A percentile compares a stretch with the other conserved stretches of the same genome.
phyloP scores from a whole-genome alignment of 2,113 vertebrate genomes.

The Varanus komodoensis region DNA sequence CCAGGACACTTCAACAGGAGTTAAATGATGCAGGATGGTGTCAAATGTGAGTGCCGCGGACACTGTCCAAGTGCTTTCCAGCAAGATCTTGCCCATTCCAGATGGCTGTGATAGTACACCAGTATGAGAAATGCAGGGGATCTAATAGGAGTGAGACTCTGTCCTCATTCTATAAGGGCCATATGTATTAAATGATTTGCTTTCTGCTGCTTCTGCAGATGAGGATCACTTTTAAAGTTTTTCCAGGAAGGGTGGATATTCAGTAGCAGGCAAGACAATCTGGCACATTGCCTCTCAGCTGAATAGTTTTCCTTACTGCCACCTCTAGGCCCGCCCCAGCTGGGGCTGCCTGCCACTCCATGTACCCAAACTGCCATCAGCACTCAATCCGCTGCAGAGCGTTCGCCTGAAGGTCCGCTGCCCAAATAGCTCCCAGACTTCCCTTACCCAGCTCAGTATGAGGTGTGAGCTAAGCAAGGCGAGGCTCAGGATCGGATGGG shows the following conservation, averaged over 20 bases:
- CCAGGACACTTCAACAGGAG: background rate
- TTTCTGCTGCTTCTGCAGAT: background rate
- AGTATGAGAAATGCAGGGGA: background rate
- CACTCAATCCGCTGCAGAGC: fast-evolving
- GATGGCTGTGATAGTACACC: background rate
- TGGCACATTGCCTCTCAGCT: background rate
- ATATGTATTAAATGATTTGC: background rate
- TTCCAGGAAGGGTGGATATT: background rate
- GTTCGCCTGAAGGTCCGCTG: background rate
- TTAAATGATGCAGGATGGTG: background rate
- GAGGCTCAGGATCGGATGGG: background rate
- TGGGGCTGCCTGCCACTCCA: no score
- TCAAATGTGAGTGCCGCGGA: background rate
- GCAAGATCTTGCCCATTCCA: background rate
- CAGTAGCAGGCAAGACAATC: background rate
- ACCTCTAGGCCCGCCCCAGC: background rate
- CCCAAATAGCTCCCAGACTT: background rate
- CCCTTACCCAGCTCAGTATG: fast-evolving
- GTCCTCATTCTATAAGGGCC: background rate
- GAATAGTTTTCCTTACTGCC: background rate
- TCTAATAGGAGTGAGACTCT: background rate
- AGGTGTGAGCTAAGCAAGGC: background rate
- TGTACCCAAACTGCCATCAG: fast-evolving
- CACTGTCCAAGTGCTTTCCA: background rate
- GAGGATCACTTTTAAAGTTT: background rate